These are phyloP conservation scores for Cheilosia variabilis DNA, from an alignment of 2,888 invertebrate genomes.

Conservation along the genomic window DNA sequence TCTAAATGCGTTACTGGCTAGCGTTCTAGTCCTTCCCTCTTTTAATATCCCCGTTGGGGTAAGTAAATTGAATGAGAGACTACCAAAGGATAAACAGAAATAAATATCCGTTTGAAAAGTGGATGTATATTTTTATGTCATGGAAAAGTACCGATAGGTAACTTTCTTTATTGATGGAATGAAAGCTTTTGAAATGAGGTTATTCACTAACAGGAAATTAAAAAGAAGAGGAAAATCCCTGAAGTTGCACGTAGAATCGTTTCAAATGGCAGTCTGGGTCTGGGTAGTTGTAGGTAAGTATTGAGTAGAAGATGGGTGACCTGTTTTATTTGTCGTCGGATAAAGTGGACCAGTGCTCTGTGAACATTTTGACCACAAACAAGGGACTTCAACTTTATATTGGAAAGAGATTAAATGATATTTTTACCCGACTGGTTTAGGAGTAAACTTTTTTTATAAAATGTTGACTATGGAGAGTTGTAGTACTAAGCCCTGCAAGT, in stretches of 20 bases:
- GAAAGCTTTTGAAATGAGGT: conserved; percentile 23
- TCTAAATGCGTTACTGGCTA: neutral
- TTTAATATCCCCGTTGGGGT: conserved; percentile 13
- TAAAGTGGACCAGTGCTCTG: no score
- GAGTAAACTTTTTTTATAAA: no score
- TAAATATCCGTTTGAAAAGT: conserved; percentile 9
- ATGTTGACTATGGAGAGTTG: no score
- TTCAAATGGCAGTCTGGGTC: neutral
- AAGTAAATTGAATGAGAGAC: conserved; percentile 6
- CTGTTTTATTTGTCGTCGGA: no score
- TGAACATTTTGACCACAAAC: no score
- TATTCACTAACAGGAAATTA: conserved; percentile 13
- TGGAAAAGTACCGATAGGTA: neutral
- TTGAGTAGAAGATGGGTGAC: neutral
- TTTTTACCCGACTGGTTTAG: no score
- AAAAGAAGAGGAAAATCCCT: neutral
- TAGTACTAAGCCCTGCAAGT: no score
- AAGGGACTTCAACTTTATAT: no score
- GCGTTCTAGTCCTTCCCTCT: neutral
- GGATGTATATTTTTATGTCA: neutral
- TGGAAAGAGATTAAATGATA: no score
- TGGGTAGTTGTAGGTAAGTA: neutral
- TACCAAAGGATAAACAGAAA: conserved; percentile 9
- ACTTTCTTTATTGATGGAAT: neutral
- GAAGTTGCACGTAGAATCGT: neutral